These are phyloP conservation scores for Pandemis corylana DNA, from an alignment of 2,888 invertebrate genomes.

Conservation along the genomic window DNA sequence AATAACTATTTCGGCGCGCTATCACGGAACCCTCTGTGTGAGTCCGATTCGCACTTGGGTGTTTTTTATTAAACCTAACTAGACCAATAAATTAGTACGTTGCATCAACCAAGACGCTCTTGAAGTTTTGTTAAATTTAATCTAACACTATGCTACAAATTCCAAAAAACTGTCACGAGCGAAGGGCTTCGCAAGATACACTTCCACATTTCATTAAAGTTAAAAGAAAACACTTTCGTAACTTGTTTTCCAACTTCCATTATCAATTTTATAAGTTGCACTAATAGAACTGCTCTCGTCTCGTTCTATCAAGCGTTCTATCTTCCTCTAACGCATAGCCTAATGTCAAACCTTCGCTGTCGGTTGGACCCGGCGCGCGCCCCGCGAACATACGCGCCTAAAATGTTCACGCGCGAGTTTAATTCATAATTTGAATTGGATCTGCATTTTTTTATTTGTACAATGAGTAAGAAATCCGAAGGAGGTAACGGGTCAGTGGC, in stretches of 20 bases:
- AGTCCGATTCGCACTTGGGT: too few relatives aligned
- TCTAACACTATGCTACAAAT: neutral
- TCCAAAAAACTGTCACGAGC: neutral
- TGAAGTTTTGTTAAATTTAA: neutral
- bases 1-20: too few relatives aligned
- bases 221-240: conserved; percentile 35
- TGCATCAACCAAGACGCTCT: too few relatives aligned
- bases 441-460: conserved; percentile 44
- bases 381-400: conserved; percentile 51
- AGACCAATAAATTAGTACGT: too few relatives aligned
- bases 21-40: too few relatives aligned
- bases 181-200: conserved; percentile 7
- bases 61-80: too few relatives aligned
- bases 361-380: conserved; percentile 52
- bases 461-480: conserved; percentile 55
- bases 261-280: conserved; percentile 36
- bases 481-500: conserved; percentile 49
- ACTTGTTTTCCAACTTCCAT: conserved; percentile 37
- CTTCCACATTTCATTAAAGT: conserved; percentile 17
- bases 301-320: conserved; percentile 51
- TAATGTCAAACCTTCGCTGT: conserved; percentile 57
- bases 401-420: conserved; percentile 45
- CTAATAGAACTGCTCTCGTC: conserved; percentile 48
- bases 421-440: conserved; percentile 33
- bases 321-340: conserved; percentile 57